phyloP scores from a whole-genome alignment of 2,797 vertebrate genomes.

The Acrocephalus scirpaceus region DNA sequence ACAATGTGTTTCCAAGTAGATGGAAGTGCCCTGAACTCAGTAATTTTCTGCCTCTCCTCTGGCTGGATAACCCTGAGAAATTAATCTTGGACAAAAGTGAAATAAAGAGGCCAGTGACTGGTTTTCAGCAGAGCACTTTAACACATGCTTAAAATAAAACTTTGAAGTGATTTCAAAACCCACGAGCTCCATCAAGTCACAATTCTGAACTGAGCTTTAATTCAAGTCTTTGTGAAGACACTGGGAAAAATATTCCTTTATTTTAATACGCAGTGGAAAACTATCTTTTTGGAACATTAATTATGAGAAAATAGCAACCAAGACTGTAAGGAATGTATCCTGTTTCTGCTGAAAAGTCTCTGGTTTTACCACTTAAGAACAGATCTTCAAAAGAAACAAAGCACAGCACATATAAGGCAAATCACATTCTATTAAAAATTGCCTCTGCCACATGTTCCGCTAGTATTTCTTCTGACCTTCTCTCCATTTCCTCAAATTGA shows the following conservation, averaged over 20 bases:
- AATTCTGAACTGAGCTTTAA: neutral
- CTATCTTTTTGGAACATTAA: neutral
- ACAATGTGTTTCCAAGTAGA: neutral
- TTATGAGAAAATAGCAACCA: neutral
- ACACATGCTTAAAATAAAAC: neutral
- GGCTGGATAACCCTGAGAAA: neutral
- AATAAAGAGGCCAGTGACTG: neutral
- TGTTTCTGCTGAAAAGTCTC: neutral
- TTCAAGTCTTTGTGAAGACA: neutral
- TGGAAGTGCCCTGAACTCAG: neutral
- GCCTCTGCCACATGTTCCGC: neutral
- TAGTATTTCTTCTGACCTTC: neutral
- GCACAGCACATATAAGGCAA: neutral
- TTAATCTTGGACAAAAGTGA: neutral
- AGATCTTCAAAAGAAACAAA: neutral
- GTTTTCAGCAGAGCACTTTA: neutral
- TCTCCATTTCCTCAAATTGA: neutral
- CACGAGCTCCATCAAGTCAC: neutral
- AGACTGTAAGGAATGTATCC: neutral
- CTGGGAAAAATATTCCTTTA: neutral
- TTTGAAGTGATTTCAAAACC: neutral
- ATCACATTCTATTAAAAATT: neutral
- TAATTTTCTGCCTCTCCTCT: neutral
- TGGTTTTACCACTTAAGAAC: neutral
- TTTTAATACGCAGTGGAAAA: neutral